Percentiles rank a stretch among this genome's conserved stretches.
These are phyloP conservation scores for Orientallactaga bullata DNA, from an alignment of 2,113 vertebrate genomes.

Conservation along the genomic window DNA sequence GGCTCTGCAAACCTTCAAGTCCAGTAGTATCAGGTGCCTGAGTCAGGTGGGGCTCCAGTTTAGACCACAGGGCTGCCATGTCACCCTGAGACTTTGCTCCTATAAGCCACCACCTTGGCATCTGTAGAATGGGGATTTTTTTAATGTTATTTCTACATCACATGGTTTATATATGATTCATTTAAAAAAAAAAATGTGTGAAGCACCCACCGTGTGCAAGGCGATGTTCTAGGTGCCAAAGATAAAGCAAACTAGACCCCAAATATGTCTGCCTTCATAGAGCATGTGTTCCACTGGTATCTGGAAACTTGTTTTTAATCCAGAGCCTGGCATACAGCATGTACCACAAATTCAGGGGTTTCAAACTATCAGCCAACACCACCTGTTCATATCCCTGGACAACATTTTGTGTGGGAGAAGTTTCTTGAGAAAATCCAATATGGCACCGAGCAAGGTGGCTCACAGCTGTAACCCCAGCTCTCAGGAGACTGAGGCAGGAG, in stretches of 20 bases:
- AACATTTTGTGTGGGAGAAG: not conserved
- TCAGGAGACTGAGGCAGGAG: not conserved
- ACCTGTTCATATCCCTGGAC: not conserved
- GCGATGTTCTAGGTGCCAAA: conserved; percentile 23
- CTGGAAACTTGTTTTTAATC: conserved; percentile 17
- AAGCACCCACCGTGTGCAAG: not conserved
- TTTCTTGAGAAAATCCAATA: not conserved
- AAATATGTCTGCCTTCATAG: not conserved
- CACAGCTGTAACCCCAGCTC: not conserved
- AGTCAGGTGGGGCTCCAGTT: not conserved
- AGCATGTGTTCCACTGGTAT: not conserved
- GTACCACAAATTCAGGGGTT: not conserved
- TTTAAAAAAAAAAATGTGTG: conserved; percentile 2
- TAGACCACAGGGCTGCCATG: not conserved
- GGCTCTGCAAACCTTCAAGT: not conserved
- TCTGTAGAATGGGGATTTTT: conserved; percentile 18
- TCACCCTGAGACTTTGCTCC: not conserved
- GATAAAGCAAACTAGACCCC: conserved; percentile 9
- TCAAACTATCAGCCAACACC: not conserved
- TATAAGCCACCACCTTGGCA: conserved; percentile 1
- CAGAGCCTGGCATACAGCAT: not conserved
- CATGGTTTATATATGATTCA: not conserved
- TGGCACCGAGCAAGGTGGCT: not conserved
- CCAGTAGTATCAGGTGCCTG: not conserved
- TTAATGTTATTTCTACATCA: conserved; percentile 19